Evolutionary conservation across 2,888 invertebrate genomes (phyloP).

Genomic region (Polymixis lichenea): DNA sequence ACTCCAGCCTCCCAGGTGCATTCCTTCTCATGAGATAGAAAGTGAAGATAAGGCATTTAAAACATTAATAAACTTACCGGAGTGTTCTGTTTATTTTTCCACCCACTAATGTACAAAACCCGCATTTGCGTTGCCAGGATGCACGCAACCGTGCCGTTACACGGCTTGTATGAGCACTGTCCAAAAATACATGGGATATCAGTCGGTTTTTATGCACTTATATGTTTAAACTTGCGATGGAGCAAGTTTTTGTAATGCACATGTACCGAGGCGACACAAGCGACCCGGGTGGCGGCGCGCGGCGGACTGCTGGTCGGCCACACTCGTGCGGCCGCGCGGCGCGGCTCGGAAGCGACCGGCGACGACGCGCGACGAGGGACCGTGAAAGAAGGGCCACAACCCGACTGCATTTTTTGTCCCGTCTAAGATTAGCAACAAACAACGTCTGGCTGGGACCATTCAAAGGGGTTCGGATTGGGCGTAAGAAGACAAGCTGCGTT

Average conservation of each 20-base stretch:
- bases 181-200: constrained; percentile 76
- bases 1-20: constrained; percentile 64
- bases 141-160: constrained; percentile 78
- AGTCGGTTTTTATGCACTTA: constrained; percentile 75
- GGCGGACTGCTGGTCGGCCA: constrained; percentile 76
- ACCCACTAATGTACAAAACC: constrained; percentile 79
- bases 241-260: constrained; percentile 74
- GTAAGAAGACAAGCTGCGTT: constrained; percentile 44
- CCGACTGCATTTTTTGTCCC: constrained; percentile 86
- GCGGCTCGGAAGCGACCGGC: constrained; percentile 71
- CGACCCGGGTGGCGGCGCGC: constrained; percentile 80
- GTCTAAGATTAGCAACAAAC: constrained; percentile 86
- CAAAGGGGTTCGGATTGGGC: constrained; percentile 69
- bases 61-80: constrained; percentile 84
- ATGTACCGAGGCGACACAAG: constrained; percentile 70
- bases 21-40: constrained; percentile 61
- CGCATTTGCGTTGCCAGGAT: constrained; percentile 81
- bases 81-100: constrained; percentile 87
- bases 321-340: constrained; percentile 63
- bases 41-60: constrained; percentile 68
- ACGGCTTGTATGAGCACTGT: constrained; percentile 77
- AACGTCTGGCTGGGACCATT: constrained; percentile 79
- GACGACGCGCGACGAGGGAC: constrained; percentile 74
- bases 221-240: constrained; percentile 77
- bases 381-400: constrained; percentile 85